Percentiles rank a stretch among this genome's conserved stretches.
Conservation (phyloP, 1,140 invertebrate species). For the Drosophila miranda region DNA sequence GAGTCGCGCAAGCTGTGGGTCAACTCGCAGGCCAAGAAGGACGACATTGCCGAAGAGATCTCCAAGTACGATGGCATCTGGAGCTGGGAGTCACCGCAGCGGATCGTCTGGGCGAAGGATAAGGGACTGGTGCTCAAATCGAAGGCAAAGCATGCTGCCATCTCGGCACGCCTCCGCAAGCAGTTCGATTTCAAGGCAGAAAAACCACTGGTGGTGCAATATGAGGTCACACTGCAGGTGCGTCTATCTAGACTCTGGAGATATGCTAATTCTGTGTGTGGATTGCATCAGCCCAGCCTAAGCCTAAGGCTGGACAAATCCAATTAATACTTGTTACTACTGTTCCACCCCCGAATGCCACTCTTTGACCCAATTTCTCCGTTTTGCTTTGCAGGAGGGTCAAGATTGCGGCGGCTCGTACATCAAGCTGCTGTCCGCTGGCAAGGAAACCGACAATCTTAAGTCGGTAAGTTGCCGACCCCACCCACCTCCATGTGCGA, state of each 20-base stretch:
- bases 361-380: slow-evolving; percentile 11
- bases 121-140: slow-evolving; percentile 95
- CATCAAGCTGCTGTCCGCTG: slow-evolving; percentile 93
- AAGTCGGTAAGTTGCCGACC: slow-evolving; percentile 81
- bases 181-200: slow-evolving; percentile 92
- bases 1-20: slow-evolving; percentile 92
- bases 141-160: slow-evolving; percentile 98
- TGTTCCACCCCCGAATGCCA: slow-evolving; percentile 46
- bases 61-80: slow-evolving; percentile 97
- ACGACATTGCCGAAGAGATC: slow-evolving; percentile 94
- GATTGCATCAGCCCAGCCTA: slow-evolving; percentile 63
- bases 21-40: slow-evolving; percentile 95
- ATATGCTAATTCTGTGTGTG: background rate
- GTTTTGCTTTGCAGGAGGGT: slow-evolving; percentile 86
- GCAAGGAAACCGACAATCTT: slow-evolving; percentile 87
- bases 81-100: slow-evolving; percentile 90
- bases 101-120: slow-evolving; percentile 91
- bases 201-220: slow-evolving; percentile 96
- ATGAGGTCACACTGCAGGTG: slow-evolving; percentile 91
- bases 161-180: slow-evolving; percentile 90
- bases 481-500: background rate
- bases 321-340: slow-evolving; percentile 69
- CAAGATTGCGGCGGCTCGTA: slow-evolving; percentile 99
- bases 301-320: slow-evolving; percentile 44
- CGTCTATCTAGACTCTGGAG: slow-evolving; percentile 17